phyloP scores from a whole-genome alignment of 2,888 invertebrate species.

The Automeris io region DNA sequence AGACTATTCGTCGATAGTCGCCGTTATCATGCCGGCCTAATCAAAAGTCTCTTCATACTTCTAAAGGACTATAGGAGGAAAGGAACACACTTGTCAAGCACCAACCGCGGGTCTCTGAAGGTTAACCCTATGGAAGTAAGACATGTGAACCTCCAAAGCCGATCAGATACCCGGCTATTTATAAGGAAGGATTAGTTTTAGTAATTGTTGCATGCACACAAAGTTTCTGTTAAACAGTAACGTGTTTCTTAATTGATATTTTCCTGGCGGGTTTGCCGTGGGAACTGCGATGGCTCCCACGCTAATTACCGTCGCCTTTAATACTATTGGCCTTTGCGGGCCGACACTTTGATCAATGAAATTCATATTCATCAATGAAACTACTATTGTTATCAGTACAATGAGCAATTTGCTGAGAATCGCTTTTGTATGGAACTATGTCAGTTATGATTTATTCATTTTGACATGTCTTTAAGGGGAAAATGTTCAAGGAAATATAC shows the following conservation, averaged over 20 bases:
- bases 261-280: conserved; percentile 55
- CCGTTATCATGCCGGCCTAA: no score
- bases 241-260: conserved; percentile 47
- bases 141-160: no score
- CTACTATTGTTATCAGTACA: conserved; percentile 37
- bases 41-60: no score
- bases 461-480: neutral
- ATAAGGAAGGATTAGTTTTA: conserved; percentile 3
- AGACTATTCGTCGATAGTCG: no score
- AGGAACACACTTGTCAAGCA: no score
- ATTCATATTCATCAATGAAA: conserved; percentile 58
- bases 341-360: conserved; percentile 52
- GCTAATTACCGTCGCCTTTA: conserved; percentile 54
- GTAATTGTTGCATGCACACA: conserved; percentile 1
- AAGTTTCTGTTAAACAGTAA: conserved; percentile 4
- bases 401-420: conserved; percentile 33
- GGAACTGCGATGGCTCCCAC: conserved; percentile 59
- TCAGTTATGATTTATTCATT: conserved; percentile 13
- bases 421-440: conserved; percentile 25
- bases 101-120: no score
- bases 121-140: no score
- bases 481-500: neutral
- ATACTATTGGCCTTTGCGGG: conserved; percentile 38
- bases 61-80: no score
- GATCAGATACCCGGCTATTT: no score